Evolutionary conservation across 2,797 vertebrate genomes (phyloP), one percentile per base, ranked within the genome.

Genomic region (Crenuchus spilurus): DNA sequence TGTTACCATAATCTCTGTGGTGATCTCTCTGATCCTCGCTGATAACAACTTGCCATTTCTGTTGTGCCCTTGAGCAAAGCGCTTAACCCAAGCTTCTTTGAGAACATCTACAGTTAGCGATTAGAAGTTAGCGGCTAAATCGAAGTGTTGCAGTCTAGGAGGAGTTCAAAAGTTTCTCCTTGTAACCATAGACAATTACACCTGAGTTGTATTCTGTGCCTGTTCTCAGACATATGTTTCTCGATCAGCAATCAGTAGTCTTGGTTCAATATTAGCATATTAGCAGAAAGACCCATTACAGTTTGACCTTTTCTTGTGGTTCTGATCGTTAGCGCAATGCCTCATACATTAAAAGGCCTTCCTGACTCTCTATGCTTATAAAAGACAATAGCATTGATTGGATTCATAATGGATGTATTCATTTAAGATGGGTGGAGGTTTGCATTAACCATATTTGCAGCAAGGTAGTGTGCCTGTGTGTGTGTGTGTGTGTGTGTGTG

Each of bases 351-450:
- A 79, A 70, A 57, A 41, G 70, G 65, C 41, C 76, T 57, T 30
- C 63, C 58, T 70, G 74, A 66, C 67, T 74, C 55, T 1, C 61
- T 55, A 33, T 64, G 35, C 74, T 60, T 72, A 66, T 78, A 75
- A 76, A 79, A 60, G 65, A 65, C 64, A 66, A 65, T 67, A 55
- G 70, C 70, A 79, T 76, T 66, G 74, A 82, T 78, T 61, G 72
- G 44, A 4, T 54, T 9, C 20, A 58, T 71, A 79, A 82, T 73
- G 72, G 70, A 74, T 76, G 66, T 76, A 65, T 72, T 79, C 77
- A 67, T 79, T 76, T 44, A 67, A 49, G 33, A 42, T 70, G 69
- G 76, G 54, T 57, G 70, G 61, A 30, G 71, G 31, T 76, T 26
- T 18, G 52, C 54, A 42, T 67, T 70, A 75, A 68, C 39, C 13